Base-by-base conservation (phyloP, 2,888 invertebrate species). In the Ophion ventricosus region DNA sequence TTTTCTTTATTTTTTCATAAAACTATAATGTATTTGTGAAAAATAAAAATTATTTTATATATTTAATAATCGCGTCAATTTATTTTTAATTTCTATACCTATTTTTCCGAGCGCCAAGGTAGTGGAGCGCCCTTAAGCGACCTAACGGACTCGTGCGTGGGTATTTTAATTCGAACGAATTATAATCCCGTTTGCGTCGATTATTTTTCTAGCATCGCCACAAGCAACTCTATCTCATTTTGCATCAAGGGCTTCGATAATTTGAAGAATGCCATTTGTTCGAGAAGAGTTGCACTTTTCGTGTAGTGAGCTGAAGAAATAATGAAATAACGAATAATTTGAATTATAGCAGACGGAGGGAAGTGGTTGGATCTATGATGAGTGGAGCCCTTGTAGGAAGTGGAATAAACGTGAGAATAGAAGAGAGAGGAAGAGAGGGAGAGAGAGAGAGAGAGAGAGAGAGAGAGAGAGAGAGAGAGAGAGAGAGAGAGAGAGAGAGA, bases 391-490 rank as follows among this genome's bases (percentile, higher is more conserved):
- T 73, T 54, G 70, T 57, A 76, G 66, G 26, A 79, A 85, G 78
- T 49, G 66, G 73, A 84, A 84, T 75, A 81, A 83, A 83, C 81
- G 81, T 49, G 64, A 11, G 74, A 84, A 75, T 70, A 61, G 75
- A 69, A 78, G 43, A 66, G 26, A 59, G 54, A 25, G 66, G 67
- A 40, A 61, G 35, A 29, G 57, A 54, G 56, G 40, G 67, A 77
- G 29, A 63, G 25, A 54, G 14, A 29, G 25, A 4, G 56, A 14
- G 57, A 35, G 17, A 29, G 11, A 59, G 56, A 43, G 35, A 7
- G 4, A 7, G 35, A 1, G 7, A 1, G 35, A 7, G 29, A 29
- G 29, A 29, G 29, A 20, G 43, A 43, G 20, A 43, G 17, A 29
- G 11, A 72, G 56, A 64, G 17, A 29, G 11, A 59, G 56, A 43